phyloP scores from a whole-genome alignment of 2,113 vertebrate genomes.

The Microcebus griseorufus region DNA sequence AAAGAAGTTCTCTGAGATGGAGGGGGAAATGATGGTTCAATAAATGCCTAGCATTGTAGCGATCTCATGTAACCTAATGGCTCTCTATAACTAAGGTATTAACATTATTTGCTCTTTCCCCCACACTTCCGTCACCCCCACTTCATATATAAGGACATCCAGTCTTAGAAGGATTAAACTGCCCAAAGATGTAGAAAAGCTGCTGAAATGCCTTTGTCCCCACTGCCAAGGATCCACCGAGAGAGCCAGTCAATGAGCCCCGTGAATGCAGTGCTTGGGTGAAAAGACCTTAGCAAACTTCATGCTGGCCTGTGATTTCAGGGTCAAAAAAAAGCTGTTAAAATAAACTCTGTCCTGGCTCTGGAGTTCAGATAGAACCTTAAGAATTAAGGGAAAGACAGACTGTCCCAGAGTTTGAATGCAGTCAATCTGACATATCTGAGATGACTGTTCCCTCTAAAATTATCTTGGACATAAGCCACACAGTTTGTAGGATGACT shows the following conservation, averaged over 20 bases:
- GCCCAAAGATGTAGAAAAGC: background rate
- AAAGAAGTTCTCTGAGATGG: background rate
- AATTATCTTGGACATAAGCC: background rate
- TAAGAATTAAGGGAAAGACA: constrained; percentile 2
- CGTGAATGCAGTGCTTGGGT: background rate
- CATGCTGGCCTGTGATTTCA: background rate
- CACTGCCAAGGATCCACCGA: background rate
- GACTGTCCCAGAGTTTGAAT: background rate
- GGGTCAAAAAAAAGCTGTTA: background rate
- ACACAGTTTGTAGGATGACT: background rate
- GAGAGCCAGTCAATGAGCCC: background rate
- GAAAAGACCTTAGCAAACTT: background rate
- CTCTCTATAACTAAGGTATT: background rate
- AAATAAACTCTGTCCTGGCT: background rate
- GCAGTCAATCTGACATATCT: background rate
- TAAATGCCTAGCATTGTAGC: accelerated
- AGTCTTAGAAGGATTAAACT: background rate
- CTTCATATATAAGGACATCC: background rate
- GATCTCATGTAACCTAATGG: background rate
- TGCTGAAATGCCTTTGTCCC: background rate
- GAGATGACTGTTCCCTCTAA: constrained; percentile 25
- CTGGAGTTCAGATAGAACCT: background rate
- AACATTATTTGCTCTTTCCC: background rate
- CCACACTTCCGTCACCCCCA: background rate
- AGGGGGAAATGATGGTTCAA: background rate